A percentile compares a stretch with the other conserved stretches of the same genome.
These are phyloP conservation scores for Sterna hirundo DNA, from an alignment of 2,113 vertebrate genomes.

Conservation along the genomic window DNA sequence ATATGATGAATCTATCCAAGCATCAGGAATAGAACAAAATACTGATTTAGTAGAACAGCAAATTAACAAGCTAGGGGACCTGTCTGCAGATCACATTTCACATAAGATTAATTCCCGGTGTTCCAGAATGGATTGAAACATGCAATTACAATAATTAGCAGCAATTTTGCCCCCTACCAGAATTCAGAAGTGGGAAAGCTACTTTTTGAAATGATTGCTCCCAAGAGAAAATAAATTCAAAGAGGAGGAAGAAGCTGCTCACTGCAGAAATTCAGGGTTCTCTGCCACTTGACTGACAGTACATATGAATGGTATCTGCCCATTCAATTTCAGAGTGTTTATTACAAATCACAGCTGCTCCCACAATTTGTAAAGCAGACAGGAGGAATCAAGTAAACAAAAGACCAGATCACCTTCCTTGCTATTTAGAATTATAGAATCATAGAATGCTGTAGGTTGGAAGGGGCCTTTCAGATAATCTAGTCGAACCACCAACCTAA, in stretches of 20 bases:
- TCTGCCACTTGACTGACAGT: background rate
- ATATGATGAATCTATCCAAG: slow-evolving; percentile 21
- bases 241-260: background rate
- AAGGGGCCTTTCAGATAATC: no score
- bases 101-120: slow-evolving; percentile 44
- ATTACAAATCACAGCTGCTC: background rate
- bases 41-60: slow-evolving; percentile 31
- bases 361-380: background rate
- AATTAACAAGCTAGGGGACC: slow-evolving; percentile 51
- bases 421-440: background rate
- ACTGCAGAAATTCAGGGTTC: background rate
- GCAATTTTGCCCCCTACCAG: slow-evolving; percentile 19
- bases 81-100: slow-evolving; percentile 1
- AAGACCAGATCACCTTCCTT: background rate
- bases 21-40: slow-evolving; percentile 45
- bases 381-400: background rate
- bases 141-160: slow-evolving; percentile 34
- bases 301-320: background rate
- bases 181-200: background rate
- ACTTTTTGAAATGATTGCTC: slow-evolving; percentile 2
- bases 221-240: background rate
- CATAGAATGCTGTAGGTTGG: no score
- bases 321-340: background rate
- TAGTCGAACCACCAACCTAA: no score
- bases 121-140: slow-evolving; percentile 7